Percentiles rank a stretch among this genome's conserved stretches.
phyloP scores from a whole-genome alignment of 1,140 invertebrate species.

The Caenorhabditis remanei region DNA sequence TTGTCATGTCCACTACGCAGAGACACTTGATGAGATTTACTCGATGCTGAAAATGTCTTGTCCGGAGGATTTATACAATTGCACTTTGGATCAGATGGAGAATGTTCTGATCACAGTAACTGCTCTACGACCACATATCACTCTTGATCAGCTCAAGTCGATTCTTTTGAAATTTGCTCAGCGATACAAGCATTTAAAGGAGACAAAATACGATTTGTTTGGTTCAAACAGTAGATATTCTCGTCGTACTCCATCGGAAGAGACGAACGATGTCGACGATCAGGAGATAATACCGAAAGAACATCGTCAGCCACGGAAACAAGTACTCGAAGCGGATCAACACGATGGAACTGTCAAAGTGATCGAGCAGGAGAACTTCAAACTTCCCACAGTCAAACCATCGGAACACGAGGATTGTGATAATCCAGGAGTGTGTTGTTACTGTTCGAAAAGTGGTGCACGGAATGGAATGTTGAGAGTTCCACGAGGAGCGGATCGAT shows the following conservation, averaged over 20 bases:
- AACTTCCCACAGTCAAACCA: background rate
- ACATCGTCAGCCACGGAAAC: conserved; percentile 7
- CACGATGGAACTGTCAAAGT: conserved; percentile 21
- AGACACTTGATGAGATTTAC: conserved; percentile 16
- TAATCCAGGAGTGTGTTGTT: background rate
- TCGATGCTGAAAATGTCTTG: background rate
- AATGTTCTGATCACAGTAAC: background rate
- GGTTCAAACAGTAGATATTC: background rate
- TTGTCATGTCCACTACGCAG: background rate
- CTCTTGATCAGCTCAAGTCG: background rate
- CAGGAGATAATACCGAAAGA: background rate
- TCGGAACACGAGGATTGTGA: background rate
- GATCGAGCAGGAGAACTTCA: conserved; percentile 21
- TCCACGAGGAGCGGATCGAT: background rate
- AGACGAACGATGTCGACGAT: background rate
- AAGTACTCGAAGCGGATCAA: conserved; percentile 18
- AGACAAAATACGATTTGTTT: background rate
- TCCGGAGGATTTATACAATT: background rate
- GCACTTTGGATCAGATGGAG: background rate
- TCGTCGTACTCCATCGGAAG: background rate
- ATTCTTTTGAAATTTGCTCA: background rate
- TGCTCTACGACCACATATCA: background rate
- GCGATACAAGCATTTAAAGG: background rate
- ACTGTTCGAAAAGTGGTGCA: background rate
- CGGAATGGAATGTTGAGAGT: background rate